Conservation (phyloP, 2,113 vertebrate genomes). For the Phoxinus phoxinus region DNA sequence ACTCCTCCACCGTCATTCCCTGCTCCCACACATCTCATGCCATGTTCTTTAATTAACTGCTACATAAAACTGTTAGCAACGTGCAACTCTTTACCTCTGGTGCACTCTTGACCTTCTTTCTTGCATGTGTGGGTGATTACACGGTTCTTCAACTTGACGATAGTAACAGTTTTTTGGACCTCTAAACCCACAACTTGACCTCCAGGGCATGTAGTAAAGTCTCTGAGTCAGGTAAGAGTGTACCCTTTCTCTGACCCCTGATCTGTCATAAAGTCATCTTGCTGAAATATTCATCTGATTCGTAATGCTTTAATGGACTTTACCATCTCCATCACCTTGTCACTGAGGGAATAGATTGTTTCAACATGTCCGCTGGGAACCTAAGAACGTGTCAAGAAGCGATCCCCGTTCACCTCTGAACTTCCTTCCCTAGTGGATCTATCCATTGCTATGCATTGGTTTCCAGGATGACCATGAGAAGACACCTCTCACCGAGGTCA, state of each 20-base stretch:
- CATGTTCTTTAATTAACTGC: conserved; percentile 50
- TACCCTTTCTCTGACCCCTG: no score
- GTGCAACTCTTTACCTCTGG: conserved; percentile 33
- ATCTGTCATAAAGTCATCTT: conserved; percentile 55
- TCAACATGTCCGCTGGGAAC: conserved; percentile 14
- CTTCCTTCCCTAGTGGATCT: conserved; percentile 51
- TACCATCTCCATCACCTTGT: conserved; percentile 51
- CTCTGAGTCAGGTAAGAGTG: background rate
- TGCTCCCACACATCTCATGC: conserved; percentile 43
- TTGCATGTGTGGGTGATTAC: conserved; percentile 4
- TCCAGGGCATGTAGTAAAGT: background rate
- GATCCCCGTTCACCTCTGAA: conserved; percentile 47
- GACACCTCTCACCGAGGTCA: conserved; percentile 23
- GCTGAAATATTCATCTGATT: conserved; percentile 41
- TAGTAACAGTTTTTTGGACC: background rate
- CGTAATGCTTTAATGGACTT: conserved; percentile 57
- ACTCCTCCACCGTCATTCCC: conserved; percentile 5
- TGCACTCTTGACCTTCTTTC: conserved; percentile 11
- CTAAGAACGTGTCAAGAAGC: conserved; percentile 9
- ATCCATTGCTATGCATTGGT: conserved; percentile 67
- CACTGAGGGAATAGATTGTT: background rate
- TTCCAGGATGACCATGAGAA: conserved; percentile 31
- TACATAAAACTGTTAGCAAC: conserved; percentile 48
- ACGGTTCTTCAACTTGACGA: background rate
- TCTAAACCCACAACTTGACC: conserved; percentile 1